phyloP scores from a whole-genome alignment of 2,797 vertebrate species.

The Ibycter americanus region DNA sequence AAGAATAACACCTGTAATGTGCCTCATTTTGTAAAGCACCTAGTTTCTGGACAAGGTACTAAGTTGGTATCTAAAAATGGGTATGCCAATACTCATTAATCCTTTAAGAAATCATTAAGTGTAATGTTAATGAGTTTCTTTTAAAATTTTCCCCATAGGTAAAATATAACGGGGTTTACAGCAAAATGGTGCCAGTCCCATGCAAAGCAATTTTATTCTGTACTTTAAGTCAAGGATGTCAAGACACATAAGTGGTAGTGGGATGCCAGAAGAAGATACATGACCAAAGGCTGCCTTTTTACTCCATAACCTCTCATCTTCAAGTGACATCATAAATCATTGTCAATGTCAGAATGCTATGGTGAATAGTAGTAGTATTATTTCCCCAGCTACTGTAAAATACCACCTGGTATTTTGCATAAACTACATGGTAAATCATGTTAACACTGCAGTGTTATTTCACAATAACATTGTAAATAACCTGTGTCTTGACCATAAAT shows the following conservation, averaged over 20 bases:
- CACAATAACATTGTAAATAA: conserved; percentile 67
- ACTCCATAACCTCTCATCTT: conserved; percentile 16
- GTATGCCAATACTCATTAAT: neutral
- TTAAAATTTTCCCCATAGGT: neutral
- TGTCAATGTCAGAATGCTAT: conserved; percentile 1
- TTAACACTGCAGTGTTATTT: conserved; percentile 41
- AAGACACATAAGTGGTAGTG: neutral
- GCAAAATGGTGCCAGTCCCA: neutral
- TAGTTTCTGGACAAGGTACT: neutral
- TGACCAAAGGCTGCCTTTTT: neutral
- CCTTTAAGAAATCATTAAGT: neutral
- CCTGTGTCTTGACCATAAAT: conserved; percentile 46
- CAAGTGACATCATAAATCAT: conserved; percentile 56
- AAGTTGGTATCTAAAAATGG: neutral
- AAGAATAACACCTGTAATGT: neutral
- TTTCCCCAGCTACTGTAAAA: conserved; percentile 56
- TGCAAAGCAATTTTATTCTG: neutral
- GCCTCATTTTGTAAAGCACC: neutral
- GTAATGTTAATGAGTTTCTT: neutral
- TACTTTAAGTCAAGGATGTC: neutral
- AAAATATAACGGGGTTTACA: neutral
- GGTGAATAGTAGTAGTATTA: neutral
- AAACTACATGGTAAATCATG: conserved; percentile 66
- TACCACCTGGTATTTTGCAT: conserved; percentile 62
- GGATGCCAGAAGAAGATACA: neutral